Conservation (phyloP, 2,888 invertebrate species). For the Cactoblastis cactorum region DNA sequence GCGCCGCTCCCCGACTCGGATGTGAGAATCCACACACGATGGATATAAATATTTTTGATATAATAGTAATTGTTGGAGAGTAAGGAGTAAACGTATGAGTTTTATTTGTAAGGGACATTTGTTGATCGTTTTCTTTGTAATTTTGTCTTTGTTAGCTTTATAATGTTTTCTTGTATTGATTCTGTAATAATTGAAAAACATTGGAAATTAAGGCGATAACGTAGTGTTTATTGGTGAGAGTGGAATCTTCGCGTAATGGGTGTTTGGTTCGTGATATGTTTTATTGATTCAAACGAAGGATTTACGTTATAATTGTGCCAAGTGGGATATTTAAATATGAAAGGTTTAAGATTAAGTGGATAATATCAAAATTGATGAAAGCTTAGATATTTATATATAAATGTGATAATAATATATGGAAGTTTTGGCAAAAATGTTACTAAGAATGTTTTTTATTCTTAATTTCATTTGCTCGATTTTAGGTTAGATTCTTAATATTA, state of each 20-base stretch:
- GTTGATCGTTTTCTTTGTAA: constrained; percentile 76
- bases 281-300: constrained; percentile 63
- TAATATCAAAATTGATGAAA: constrained; percentile 74
- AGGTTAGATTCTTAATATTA: constrained; percentile 47
- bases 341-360: constrained; percentile 77
- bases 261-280: constrained; percentile 53
- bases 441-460: constrained; percentile 59
- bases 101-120: constrained; percentile 77
- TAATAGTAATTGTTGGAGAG: constrained; percentile 70
- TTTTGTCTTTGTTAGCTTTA: constrained; percentile 77
- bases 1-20: constrained; percentile 28
- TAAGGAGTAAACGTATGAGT: constrained; percentile 67
- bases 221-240: constrained; percentile 54
- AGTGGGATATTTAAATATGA: constrained; percentile 74
- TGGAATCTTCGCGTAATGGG: constrained; percentile 47
- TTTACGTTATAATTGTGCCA: constrained; percentile 76
- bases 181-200: constrained; percentile 41
- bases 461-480: constrained; percentile 50
- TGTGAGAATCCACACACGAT: constrained; percentile 39
- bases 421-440: constrained; percentile 66
- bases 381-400: constrained; percentile 74
- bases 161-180: constrained; percentile 68
- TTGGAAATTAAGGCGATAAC: constrained; percentile 51
- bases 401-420: constrained; percentile 77
- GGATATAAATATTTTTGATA: constrained; percentile 67